These are phyloP conservation scores for Lerema accius DNA, from an alignment of 1,140 invertebrate species.

Conservation along the genomic window DNA sequence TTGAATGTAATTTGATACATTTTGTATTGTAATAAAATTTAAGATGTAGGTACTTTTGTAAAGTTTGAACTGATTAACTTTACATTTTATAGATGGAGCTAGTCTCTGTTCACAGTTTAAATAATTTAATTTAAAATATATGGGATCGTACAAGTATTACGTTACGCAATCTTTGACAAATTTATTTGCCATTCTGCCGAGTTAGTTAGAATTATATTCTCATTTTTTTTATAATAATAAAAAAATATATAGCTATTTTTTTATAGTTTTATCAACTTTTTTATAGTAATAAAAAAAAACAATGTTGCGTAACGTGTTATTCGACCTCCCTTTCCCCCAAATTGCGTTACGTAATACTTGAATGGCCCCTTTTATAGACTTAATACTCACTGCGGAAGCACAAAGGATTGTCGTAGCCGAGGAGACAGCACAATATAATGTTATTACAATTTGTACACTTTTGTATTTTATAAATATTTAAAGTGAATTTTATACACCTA, in stretches of 20 bases:
- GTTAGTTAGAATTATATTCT: slow-evolving; percentile 4
- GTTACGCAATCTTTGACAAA: too few species aligned
- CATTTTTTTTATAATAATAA: too few species aligned
- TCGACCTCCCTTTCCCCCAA: too few species aligned
- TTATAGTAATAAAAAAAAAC: too few species aligned
- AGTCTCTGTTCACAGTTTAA: neutral
- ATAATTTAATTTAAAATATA: too few species aligned
- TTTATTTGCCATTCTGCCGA: too few species aligned
- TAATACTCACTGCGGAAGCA: slow-evolving; percentile 46
- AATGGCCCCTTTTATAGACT: too few species aligned
- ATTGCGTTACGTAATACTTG: too few species aligned
- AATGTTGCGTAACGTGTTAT: too few species aligned
- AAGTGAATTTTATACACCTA: slow-evolving; percentile 48
- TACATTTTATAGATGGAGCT: neutral
- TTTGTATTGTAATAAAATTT: neutral
- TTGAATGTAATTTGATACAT: slow-evolving; percentile 1
- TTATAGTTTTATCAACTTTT: too few species aligned
- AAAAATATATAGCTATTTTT: too few species aligned
- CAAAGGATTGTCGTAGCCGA: slow-evolving; percentile 51
- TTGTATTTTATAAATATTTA: slow-evolving; percentile 77
- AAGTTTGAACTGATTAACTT: neutral
- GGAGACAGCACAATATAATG: slow-evolving; percentile 50
- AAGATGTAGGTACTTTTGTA: neutral
- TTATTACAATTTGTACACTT: slow-evolving; percentile 68
- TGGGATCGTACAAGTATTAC: too few species aligned